These are phyloP conservation scores for Phaethornis superciliosus DNA, from an alignment of 2,113 vertebrate genomes.

Conservation along the genomic window DNA sequence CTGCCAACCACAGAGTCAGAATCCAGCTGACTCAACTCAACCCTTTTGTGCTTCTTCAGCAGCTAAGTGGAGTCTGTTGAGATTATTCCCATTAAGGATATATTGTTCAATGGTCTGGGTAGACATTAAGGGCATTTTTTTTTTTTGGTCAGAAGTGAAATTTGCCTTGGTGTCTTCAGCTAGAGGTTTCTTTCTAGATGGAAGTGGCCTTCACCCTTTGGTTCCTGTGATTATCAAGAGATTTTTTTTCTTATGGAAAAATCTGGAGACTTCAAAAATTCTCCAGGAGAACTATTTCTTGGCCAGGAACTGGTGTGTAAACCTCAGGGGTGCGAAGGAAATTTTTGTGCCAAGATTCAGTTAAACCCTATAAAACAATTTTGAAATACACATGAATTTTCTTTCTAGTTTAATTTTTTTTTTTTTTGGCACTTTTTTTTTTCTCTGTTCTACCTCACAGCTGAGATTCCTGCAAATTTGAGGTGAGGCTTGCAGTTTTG, in stretches of 20 bases:
- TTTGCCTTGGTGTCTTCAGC: neutral
- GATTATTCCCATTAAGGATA: neutral
- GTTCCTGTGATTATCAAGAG: neutral
- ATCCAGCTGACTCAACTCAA: slow-evolving; percentile 33
- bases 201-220: neutral
- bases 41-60: slow-evolving; percentile 41
- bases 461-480: neutral
- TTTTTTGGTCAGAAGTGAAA: neutral
- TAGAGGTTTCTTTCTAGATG: neutral
- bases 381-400: neutral
- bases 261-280: neutral
- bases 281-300: neutral
- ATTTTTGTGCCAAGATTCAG: neutral
- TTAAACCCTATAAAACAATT: fast-evolving
- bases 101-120: neutral
- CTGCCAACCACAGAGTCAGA: neutral
- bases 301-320: neutral
- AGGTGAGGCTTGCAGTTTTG: neutral
- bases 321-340: neutral
- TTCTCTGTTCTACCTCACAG: neutral
- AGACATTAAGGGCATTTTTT: neutral
- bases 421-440: neutral
- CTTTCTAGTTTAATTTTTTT: neutral
- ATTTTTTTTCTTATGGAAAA: neutral
- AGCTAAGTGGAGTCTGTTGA: neutral